A percentile compares a stretch with the other conserved stretches of the same genome.
Evolutionary conservation across 2,797 vertebrate species (phyloP).

Genomic region (Hafferia zeledoni): DNA sequence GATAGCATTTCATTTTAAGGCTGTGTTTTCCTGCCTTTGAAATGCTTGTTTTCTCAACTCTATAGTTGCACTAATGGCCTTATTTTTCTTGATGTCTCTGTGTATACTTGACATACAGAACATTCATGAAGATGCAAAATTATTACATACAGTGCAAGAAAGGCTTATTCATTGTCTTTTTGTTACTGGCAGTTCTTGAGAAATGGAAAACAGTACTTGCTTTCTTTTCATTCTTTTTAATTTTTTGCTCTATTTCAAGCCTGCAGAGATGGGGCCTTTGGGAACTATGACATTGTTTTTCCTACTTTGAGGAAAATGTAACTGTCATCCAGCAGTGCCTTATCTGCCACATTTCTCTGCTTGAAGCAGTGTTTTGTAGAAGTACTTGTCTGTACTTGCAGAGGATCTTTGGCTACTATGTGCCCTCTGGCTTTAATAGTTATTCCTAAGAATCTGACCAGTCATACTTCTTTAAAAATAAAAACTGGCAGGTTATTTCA

Average conservation of each 20-base stretch:
- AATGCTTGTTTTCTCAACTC: not conserved
- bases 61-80: not conserved
- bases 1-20: not conserved
- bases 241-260: not conserved
- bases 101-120: not conserved
- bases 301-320: constrained; percentile 29
- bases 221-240: not conserved
- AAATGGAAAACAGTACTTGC: not conserved
- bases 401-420: not conserved
- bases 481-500: constrained; percentile 5
- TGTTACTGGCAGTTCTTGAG: not conserved
- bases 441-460: constrained; percentile 10
- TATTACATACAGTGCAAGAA: not conserved
- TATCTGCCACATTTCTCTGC: constrained; percentile 37
- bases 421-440: not conserved
- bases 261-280: not conserved
- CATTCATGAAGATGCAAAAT: not conserved
- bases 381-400: not conserved
- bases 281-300: constrained; percentile 27
- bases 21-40: not conserved
- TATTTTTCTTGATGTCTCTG: not conserved
- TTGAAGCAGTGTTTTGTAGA: not conserved
- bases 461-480: constrained; percentile 2
- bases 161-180: constrained; percentile 9
- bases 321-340: constrained; percentile 1